Base-by-base conservation (phyloP, 2,888 invertebrate species). In the Lithophane socia region DNA sequence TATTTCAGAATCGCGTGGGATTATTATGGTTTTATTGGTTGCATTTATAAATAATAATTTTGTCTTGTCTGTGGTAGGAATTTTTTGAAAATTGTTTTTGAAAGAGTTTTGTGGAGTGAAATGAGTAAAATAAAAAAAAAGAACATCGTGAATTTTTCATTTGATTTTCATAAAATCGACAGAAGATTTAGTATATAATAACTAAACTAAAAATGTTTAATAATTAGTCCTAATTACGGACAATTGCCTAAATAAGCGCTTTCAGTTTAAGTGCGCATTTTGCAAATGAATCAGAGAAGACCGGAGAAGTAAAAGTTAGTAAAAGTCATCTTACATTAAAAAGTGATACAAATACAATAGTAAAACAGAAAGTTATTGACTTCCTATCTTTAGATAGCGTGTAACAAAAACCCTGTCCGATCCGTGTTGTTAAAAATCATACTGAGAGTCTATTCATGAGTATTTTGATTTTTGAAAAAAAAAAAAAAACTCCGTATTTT, bases 21-120 rank as follows among this genome's bases (percentile, higher is more conserved):
- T 95, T 94, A 94, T 90, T 79, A 82, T 82, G 85, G 75, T 90
- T 94, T 94, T 92, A 94, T 93, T 92, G 86, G 77, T 89, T 78
- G 88, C 87, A 80, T 91, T 91, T 90, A 92, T 91, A 88, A 86
- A 89, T 89, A 88, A 81, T 89, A 85, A 87, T 86, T 64, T 84
- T 83, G 54, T 86, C 77, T 85, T 69, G 77, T 76, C 79, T 68
- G 10, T 79, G 49, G 70, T 0, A 66, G 21, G 37, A 52, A 21
- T 44, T 68, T 42, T 56, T 47, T 0, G 29, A 29, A 58, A 8
- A 21, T 77, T 61, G 9, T 47, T 63, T 64, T 21, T 21, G 2
- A 58, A 13, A 52, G 13, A 9, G 29, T 13, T 47, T 49, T 49
- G 66, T 49, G 3, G 12, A 49, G 18, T 65, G 16, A 42, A 54